A percentile compares a stretch with the other conserved stretches of the same genome.
Evolutionary conservation across 2,113 vertebrate species (phyloP).

Genomic region (Ptychochromis oligacanthus): DNA sequence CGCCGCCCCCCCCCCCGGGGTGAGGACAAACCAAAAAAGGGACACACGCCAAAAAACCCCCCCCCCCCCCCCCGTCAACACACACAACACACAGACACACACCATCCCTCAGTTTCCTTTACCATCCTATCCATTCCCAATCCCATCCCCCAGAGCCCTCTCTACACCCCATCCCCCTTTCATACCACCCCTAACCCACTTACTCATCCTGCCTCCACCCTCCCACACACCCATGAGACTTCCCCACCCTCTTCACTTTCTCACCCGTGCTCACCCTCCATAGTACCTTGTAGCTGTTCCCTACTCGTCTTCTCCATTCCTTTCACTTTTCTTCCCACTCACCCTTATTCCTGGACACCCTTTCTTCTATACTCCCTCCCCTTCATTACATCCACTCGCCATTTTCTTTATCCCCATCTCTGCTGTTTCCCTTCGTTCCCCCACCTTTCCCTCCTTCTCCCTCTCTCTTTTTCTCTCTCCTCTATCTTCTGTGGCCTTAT

Average conservation of each 20-base stretch:
- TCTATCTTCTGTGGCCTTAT: conserved; percentile 76
- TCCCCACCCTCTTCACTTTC: conserved; percentile 62
- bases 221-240: conserved; percentile 69
- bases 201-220: conserved; percentile 74
- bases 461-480: conserved; percentile 16
- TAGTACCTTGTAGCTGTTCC: conserved; percentile 5
- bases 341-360: conserved; percentile 47
- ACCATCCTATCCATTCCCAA: conserved; percentile 72
- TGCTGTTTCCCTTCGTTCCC: conserved; percentile 32
- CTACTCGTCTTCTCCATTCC: conserved; percentile 8
- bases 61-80: conserved; percentile 12
- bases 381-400: conserved; percentile 59
- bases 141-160: conserved; percentile 77
- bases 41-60: conserved; percentile 68
- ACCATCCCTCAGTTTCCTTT: conserved; percentile 69
- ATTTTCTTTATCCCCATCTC: conserved; percentile 58
- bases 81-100: conserved; percentile 28
- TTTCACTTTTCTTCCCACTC: conserved; percentile 49
- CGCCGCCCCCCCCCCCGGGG: conserved; percentile 80
- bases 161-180: conserved; percentile 71
- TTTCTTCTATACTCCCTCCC: conserved; percentile 26
- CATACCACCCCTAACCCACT: conserved; percentile 76
- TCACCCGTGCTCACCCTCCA: conserved; percentile 57
- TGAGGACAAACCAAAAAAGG: conserved; percentile 83
- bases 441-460: conserved; percentile 23